A percentile compares a stretch with the other conserved stretches of the same genome.
Conservation (phyloP, 2,888 invertebrate genomes). For the Sisyra terminalis region DNA sequence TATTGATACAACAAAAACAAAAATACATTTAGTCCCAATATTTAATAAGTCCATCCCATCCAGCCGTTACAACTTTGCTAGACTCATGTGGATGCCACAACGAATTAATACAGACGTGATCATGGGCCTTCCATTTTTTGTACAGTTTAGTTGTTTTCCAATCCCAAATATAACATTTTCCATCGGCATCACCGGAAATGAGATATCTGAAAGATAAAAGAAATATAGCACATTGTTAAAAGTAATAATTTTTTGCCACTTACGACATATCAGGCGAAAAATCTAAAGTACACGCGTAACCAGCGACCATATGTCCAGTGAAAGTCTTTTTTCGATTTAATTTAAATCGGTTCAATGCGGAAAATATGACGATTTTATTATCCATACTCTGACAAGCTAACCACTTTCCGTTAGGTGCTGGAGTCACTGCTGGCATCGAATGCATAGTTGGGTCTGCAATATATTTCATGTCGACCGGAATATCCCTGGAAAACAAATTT, state of each 20-base stretch:
- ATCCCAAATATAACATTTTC: constrained; percentile 97
- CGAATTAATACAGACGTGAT: constrained; percentile 86
- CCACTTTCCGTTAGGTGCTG: constrained; percentile 97
- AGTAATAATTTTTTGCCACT: constrained; percentile 7
- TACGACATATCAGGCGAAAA: constrained; percentile 98
- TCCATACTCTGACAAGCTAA: constrained; percentile 98
- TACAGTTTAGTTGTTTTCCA: constrained; percentile 98
- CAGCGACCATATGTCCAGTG: constrained; percentile 98
- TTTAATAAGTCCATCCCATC: constrained; percentile 98
- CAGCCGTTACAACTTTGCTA: constrained; percentile 91
- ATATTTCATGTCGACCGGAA: constrained; percentile 98
- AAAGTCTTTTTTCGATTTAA: constrained; percentile 97
- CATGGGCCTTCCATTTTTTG: constrained; percentile 98
- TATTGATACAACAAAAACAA: not conserved
- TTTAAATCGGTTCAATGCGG: constrained; percentile 92
- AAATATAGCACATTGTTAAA: not conserved
- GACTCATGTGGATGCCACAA: constrained; percentile 99
- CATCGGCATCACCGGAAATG: constrained; percentile 96
- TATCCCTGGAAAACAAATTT: constrained; percentile 38
- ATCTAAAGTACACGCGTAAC: constrained; percentile 93
- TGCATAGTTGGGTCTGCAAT: constrained; percentile 99
- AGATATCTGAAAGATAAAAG: constrained; percentile 58
- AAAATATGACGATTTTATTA: constrained; percentile 96
- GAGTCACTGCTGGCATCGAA: constrained; percentile 92
- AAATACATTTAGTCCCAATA: constrained; percentile 85